These are phyloP conservation scores for Bryconaethiops microstoma DNA, from an alignment of 2,797 vertebrate species.

Conservation along the genomic window DNA sequence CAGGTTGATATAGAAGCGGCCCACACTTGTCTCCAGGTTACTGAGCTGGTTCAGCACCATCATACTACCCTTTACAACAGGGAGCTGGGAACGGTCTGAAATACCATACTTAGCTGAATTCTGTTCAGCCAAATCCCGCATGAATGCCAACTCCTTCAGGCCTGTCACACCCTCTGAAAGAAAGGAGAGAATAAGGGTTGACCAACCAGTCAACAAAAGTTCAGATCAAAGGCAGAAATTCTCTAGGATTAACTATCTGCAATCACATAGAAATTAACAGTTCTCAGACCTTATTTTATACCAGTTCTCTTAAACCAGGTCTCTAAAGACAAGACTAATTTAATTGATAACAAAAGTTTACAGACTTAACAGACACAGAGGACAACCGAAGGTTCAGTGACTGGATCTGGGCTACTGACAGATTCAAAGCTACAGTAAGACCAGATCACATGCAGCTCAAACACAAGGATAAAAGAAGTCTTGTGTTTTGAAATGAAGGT, in stretches of 20 bases:
- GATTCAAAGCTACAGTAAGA: background rate
- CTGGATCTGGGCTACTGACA: conserved; percentile 24
- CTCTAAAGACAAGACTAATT: too few species aligned
- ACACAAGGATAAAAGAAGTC: too few species aligned
- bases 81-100: conserved; percentile 71
- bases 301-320: too few species aligned
- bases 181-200: background rate
- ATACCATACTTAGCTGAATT: conserved; percentile 92
- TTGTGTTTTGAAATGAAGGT: background rate
- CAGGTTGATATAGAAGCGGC: conserved; percentile 97
- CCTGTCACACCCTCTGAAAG: conserved; percentile 91
- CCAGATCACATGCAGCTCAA: too few species aligned
- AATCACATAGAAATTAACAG: background rate
- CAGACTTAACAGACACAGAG: too few species aligned
- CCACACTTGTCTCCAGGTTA: conserved; percentile 95
- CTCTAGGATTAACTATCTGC: background rate
- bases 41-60: conserved; percentile 99
- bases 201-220: background rate
- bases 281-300: background rate
- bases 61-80: conserved; percentile 96
- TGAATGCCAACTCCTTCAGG: conserved; percentile 94
- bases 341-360: too few species aligned
- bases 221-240: background rate
- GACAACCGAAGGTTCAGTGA: background rate
- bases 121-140: conserved; percentile 95